Percentiles rank a stretch among this genome's conserved stretches.
These are phyloP conservation scores for Epinotia ramella DNA, from an alignment of 2,888 invertebrate species.

Conservation along the genomic window DNA sequence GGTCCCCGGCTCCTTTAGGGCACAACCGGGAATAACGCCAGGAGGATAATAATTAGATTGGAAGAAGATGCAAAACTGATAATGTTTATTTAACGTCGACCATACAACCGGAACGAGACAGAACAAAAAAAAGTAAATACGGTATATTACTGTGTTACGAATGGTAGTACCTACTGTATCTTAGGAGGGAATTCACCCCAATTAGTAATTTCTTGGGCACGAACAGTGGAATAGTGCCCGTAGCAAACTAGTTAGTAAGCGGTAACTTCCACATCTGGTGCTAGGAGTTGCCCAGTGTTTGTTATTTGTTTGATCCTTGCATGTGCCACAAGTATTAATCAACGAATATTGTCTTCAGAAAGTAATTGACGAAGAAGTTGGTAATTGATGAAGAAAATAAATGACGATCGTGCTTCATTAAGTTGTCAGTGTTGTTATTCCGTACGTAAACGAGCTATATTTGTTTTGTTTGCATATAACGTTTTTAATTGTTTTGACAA, in stretches of 20 bases:
- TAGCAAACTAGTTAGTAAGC: constrained; percentile 51
- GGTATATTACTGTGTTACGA: background rate
- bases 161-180: background rate
- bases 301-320: constrained; percentile 36
- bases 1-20: too few species aligned
- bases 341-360: background rate
- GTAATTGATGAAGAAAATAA: background rate
- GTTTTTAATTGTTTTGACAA: too few species aligned
- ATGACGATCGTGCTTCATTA: background rate
- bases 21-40: too few species aligned
- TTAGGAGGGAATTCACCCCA: background rate
- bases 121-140: too few species aligned
- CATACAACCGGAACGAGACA: too few species aligned
- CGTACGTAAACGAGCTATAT: too few species aligned
- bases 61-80: too few species aligned
- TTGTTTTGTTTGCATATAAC: too few species aligned
- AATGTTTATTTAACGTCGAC: too few species aligned
- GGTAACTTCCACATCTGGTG: constrained; percentile 49
- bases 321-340: background rate
- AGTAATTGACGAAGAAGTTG: background rate
- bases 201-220: constrained; percentile 4
- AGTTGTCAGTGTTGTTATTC: too few species aligned
- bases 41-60: too few species aligned
- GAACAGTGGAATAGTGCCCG: background rate
- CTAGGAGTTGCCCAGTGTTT: constrained; percentile 40